These are phyloP conservation scores for Eremobia ochroleuca DNA, from an alignment of 2,888 invertebrate species.

Conservation along the genomic window DNA sequence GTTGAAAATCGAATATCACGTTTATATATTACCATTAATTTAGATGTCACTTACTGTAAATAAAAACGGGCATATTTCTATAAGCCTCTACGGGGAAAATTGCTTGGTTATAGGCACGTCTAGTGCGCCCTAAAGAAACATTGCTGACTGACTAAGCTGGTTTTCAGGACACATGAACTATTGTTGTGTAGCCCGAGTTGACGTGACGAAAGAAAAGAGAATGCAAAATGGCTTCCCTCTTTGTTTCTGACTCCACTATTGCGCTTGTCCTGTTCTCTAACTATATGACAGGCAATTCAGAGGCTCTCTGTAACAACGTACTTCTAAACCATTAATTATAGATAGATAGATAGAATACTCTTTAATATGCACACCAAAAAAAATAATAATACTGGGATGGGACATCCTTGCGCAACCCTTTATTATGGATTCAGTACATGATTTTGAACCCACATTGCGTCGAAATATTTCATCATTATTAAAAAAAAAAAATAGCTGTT, in stretches of 20 bases:
- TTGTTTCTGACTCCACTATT: neutral
- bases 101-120: neutral
- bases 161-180: slow-evolving; percentile 1
- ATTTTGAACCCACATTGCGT: no score
- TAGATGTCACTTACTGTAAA: neutral
- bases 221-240: neutral
- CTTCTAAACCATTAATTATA: neutral
- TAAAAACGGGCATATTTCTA: neutral
- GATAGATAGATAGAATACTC: neutral
- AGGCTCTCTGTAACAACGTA: neutral
- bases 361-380: neutral
- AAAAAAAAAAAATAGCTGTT: no score
- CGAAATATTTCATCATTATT: no score
- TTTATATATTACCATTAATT: neutral
- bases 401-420: no score
- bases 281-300: no score
- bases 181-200: neutral
- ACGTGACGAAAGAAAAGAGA: slow-evolving; percentile 11
- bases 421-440: no score
- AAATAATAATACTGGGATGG: neutral
- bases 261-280: neutral
- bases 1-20: neutral
- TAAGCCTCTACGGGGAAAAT: neutral
- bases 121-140: neutral
- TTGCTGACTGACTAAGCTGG: neutral